Evolutionary conservation across 1,140 invertebrate genomes (phyloP).

Genomic region (Harlomillsia oculata): DNA sequence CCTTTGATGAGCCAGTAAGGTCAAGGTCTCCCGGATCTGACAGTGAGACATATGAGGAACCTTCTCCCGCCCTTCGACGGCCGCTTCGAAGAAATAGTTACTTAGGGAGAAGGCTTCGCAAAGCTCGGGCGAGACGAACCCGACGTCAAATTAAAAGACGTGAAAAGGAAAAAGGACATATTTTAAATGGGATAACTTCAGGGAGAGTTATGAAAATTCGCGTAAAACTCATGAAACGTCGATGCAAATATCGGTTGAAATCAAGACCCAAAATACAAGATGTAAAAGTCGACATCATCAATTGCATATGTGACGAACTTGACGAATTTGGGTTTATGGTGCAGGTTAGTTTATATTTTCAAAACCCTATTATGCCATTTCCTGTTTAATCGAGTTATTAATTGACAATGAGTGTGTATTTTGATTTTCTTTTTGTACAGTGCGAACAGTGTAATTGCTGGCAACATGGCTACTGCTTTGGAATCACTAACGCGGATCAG

Average conservation of each 20-base stretch:
- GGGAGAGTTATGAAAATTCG: background rate
- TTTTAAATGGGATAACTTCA: background rate
- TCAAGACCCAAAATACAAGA: conserved; percentile 40
- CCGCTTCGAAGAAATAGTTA: too few relatives aligned
- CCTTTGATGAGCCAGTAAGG: background rate
- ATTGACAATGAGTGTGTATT: background rate
- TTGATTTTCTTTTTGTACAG: conserved; percentile 44
- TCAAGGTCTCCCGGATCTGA: too few relatives aligned
- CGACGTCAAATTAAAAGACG: background rate
- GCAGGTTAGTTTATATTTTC: conserved; percentile 43
- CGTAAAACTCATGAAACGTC: too few relatives aligned
- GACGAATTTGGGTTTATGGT: conserved; percentile 93
- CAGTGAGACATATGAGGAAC: too few relatives aligned
- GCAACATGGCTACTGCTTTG: conserved; percentile 84
- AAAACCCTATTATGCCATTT: background rate
- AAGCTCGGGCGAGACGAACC: background rate
- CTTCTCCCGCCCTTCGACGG: too few relatives aligned
- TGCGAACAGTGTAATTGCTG: conserved; percentile 88
- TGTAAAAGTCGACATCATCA: conserved; percentile 62
- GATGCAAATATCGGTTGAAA: background rate
- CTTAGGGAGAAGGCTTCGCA: too few relatives aligned
- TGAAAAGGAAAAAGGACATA: background rate
- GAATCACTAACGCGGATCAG: conserved; percentile 65
- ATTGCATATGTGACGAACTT: conserved; percentile 67
- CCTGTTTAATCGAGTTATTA: background rate